A percentile compares a stretch with the other conserved stretches of the same genome.
These are phyloP conservation scores for Datnioides undecimradiatus DNA, from an alignment of 2,113 vertebrate species.

Conservation along the genomic window DNA sequence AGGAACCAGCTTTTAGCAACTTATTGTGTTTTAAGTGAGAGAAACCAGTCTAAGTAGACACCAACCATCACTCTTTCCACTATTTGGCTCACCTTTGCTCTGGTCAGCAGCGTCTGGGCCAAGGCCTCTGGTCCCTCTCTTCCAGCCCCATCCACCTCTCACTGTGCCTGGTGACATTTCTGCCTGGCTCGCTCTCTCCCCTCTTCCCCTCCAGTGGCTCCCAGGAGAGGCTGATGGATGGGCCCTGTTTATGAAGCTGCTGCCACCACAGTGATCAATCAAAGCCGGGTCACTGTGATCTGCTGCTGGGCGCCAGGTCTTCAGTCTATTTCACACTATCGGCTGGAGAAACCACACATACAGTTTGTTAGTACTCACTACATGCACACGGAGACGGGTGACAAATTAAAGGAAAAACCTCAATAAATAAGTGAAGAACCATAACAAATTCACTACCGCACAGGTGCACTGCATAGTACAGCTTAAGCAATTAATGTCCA, in stretches of 20 bases:
- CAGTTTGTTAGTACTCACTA: constrained; percentile 31
- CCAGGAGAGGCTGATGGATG: constrained; percentile 84
- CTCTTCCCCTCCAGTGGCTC: constrained; percentile 61
- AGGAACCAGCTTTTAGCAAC: background rate
- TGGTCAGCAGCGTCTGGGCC: constrained; percentile 74
- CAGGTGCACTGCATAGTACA: too few relatives aligned
- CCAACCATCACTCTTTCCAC: constrained; percentile 40
- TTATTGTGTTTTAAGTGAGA: constrained; percentile 7
- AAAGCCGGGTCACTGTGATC: constrained; percentile 70
- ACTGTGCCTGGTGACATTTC: constrained; percentile 75
- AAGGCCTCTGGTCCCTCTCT: constrained; percentile 49
- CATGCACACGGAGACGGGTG: too few relatives aligned
- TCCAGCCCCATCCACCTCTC: constrained; percentile 41
- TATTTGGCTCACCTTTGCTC: constrained; percentile 62
- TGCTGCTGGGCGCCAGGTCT: constrained; percentile 49
- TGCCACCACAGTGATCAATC: constrained; percentile 84
- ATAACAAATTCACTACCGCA: too few relatives aligned
- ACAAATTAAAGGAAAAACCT: too few relatives aligned
- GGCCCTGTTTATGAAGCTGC: constrained; percentile 83
- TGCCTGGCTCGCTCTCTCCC: constrained; percentile 57
- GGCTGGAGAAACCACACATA: constrained; percentile 36
- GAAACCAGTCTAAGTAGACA: background rate
- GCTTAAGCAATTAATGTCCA: too few relatives aligned
- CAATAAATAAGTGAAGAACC: too few relatives aligned
- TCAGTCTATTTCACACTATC: constrained; percentile 56